A percentile compares a stretch with the other conserved stretches of the same genome.
phyloP scores from a whole-genome alignment of 92 coral and sea anemone genomes.

The Heteractis magnifica region DNA sequence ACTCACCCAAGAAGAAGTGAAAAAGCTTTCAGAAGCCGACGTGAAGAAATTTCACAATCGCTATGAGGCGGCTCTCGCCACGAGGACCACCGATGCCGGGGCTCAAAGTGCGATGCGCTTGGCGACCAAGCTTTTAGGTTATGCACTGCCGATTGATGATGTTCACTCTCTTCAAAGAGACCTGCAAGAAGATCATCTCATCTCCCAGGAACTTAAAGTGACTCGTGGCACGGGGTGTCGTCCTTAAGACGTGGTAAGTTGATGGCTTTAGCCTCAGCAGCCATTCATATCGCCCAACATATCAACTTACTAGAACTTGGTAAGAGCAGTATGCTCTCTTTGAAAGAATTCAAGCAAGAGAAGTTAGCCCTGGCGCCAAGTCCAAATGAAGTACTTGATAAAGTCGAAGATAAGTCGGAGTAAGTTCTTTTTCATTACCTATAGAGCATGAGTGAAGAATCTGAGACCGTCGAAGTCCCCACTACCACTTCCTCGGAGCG shows the following conservation, averaged over 20 bases:
- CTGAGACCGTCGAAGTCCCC: not conserved
- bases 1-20: too few relatives aligned
- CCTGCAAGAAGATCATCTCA: too few relatives aligned
- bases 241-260: too few relatives aligned
- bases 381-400: not conserved
- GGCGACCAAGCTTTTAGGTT: not conserved
- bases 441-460: not conserved
- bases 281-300: constrained; percentile 17
- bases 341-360: not conserved
- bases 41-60: not conserved
- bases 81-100: not conserved
- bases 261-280: not conserved
- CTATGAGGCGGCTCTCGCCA: not conserved
- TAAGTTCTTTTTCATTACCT: too few relatives aligned
- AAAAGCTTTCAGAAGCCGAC: too few relatives aligned
- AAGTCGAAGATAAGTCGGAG: too few relatives aligned
- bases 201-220: too few relatives aligned
- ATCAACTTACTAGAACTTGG: too few relatives aligned
- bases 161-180: too few relatives aligned
- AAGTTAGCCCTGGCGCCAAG: not conserved
- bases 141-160: not conserved
- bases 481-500: too few relatives aligned
- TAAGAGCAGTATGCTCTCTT: not conserved
- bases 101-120: not conserved
- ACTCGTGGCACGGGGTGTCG: too few relatives aligned